Base-by-base conservation (phyloP, 2,797 vertebrate species). In the Pogonophryne albipinna region DNA sequence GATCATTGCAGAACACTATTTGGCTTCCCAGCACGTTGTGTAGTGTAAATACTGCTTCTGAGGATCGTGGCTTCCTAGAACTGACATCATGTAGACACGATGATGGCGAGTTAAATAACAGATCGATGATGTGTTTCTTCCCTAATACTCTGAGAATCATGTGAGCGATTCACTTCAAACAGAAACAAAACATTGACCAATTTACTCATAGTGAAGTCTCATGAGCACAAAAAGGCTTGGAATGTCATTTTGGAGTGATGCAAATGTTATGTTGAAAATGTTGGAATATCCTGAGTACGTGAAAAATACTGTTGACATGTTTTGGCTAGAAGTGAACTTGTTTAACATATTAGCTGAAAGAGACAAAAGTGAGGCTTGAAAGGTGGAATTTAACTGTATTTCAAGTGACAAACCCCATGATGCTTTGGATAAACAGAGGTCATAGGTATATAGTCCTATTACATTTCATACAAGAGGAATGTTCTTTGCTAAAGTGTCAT, bases 31-130 rank as follows among this genome's bases (percentile, higher is more conserved):
- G 71, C 62, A 71, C 66, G 49, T 78, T 71, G 66, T 49, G 46
- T 82, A 84, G 82, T 85, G 75, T 91, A 92, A 92, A 93, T 84
- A 90, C 78, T 83, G 76, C 82, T 86, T 64, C 81, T 85, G 55
- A 80, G 63, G 71, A 72, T 71, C 57, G 58, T 69, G 82, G 84
- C 73, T 88, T 89, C 92, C 84, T 57, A 74, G 87, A 89, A 92
- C 73, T 91, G 87, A 91, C 86, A 79, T 91, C 90, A 91, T 53
- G 77, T 83, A 86, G 83, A 59, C 49, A 0, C 34, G 47, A 78
- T 88, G 90, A 84, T 45, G 16, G 53, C 66, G 73, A 80, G 66
- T 85, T 61, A 51, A 87, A 80, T 49, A 89, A 73, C 75, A 81
- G 73, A 82, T 84, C 62, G n/a, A 80, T 85, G 79, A 71, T 68